Conservation (phyloP, 1,140 invertebrate genomes). For the Halictus rubicundus region DNA sequence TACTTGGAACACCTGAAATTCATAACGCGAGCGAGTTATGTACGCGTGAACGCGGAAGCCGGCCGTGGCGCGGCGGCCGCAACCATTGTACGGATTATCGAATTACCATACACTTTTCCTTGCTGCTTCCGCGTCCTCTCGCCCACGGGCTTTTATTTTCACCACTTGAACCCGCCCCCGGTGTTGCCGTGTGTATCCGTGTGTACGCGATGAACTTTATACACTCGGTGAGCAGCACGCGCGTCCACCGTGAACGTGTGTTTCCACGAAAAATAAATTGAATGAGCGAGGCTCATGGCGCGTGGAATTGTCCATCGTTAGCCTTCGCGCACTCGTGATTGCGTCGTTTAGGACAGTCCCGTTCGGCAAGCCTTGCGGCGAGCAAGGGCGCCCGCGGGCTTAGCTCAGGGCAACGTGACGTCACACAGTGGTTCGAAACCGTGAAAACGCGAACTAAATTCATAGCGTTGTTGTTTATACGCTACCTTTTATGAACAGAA, state of each 20-base stretch:
- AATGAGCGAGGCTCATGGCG: conserved; percentile 48
- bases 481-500: too few relatives aligned
- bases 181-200: too few relatives aligned
- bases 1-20: conserved; percentile 1
- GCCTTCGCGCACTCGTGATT: background rate
- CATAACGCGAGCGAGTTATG: conserved; percentile 3
- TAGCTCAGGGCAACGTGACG: too few relatives aligned
- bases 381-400: too few relatives aligned
- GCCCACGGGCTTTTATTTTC: background rate
- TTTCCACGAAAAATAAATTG: conserved; percentile 52
- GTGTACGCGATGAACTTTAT: conserved; percentile 30
- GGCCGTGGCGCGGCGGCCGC: background rate
- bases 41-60: background rate
- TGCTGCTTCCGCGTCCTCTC: conserved; percentile 6
- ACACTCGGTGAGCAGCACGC: conserved; percentile 18
- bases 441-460: too few relatives aligned
- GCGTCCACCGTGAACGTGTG: conserved; percentile 19
- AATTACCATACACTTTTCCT: conserved; percentile 42
- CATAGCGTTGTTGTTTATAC: too few relatives aligned
- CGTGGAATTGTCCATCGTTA: conserved; percentile 52
- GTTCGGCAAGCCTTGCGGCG: too few relatives aligned
- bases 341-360: conserved; percentile 39
- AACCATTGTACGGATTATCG: conserved; percentile 33
- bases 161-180: background rate
- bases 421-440: too few relatives aligned